A percentile compares a stretch with the other conserved stretches of the same genome.
phyloP scores from a whole-genome alignment of 2,113 vertebrate genomes.

The Mus musculus region GRCm39 chr16:65347001-65347500 shows the following conservation, averaged over 20 bases:
- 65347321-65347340: neutral
- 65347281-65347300: neutral
- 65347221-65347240: neutral
- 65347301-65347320: neutral
- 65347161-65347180: conserved; percentile 11
- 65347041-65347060: neutral
- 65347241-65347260: neutral
- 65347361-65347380: neutral
- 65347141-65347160: neutral
- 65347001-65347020: neutral
- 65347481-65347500: conserved; percentile 34
- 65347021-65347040: conserved; percentile 6
- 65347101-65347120: neutral
- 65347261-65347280: neutral
- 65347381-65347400: conserved; percentile 6
- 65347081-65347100: neutral
- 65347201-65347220: neutral
- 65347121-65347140: neutral
- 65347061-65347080: neutral
- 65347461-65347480: conserved; percentile 37
- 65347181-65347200: conserved; percentile 16
- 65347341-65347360: neutral
- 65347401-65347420: conserved; percentile 36
- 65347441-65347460: neutral
- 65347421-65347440: conserved; percentile 24